A percentile compares a stretch with the other conserved stretches of the same genome.
phyloP scores from a whole-genome alignment of 2,797 vertebrate genomes.

The Pogonophryne albipinna region DNA sequence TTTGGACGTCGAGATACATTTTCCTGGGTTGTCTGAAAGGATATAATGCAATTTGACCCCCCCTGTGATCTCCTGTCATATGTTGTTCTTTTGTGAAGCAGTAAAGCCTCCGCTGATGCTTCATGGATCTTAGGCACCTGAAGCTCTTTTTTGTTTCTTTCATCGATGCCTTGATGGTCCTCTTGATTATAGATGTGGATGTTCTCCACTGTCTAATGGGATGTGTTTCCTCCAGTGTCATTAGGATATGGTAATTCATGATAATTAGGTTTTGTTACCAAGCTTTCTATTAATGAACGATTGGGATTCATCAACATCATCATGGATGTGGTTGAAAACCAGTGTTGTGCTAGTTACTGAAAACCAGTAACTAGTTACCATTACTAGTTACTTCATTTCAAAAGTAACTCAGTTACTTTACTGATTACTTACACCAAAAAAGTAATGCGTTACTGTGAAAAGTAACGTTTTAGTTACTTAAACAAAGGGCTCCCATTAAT shows the following conservation, averaged over 20 bases:
- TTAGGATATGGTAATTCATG: conserved; percentile 61
- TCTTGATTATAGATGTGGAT: conserved; percentile 44
- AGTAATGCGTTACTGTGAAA: no score
- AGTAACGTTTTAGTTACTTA: no score
- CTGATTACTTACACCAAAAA: no score
- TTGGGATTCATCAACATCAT: conserved; percentile 63
- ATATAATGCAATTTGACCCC: conserved; percentile 13
- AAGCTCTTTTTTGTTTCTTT: conserved; percentile 28
- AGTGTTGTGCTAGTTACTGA: no score
- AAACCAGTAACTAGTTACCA: no score
- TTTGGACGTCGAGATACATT: conserved; percentile 11
- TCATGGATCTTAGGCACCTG: conserved; percentile 5
- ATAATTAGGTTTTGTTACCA: conserved; percentile 59
- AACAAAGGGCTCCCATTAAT: no score
- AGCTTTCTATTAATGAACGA: conserved; percentile 53
- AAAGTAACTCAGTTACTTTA: no score
- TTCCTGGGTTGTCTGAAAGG: conserved; percentile 19
- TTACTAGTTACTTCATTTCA: no score
- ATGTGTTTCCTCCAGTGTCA: conserved; percentile 45
- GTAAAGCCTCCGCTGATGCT: conserved; percentile 11
- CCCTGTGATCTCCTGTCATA: conserved; percentile 21
- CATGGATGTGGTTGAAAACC: conserved; percentile 51
- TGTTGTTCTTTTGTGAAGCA: conserved; percentile 8
- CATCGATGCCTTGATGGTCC: conserved; percentile 8
- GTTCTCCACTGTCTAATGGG: conserved; percentile 49